A percentile compares a stretch with the other conserved stretches of the same genome.
Conservation (phyloP, 1,140 invertebrate species). For the Monochamus saltuarius region DNA sequence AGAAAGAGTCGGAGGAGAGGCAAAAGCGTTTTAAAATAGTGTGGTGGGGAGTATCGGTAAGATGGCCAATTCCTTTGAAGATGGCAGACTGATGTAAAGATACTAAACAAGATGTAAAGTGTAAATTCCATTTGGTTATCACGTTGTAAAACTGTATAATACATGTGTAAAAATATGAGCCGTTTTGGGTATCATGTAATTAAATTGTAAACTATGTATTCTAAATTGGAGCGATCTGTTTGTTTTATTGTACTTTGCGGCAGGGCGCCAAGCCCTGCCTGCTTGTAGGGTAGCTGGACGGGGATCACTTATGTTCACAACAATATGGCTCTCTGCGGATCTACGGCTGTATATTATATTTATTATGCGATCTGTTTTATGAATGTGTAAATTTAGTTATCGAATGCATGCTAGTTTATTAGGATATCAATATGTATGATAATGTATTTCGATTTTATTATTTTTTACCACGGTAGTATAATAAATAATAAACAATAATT, state of each 20-base stretch:
- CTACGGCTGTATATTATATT: conserved; percentile 51
- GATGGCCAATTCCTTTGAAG: conserved; percentile 36
- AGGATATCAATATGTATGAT: conserved; percentile 48
- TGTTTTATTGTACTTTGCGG: conserved; percentile 41
- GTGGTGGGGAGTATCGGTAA: conserved; percentile 38
- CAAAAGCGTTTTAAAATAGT: conserved; percentile 18
- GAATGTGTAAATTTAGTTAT: conserved; percentile 49
- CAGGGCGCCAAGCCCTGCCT: conserved; percentile 25
- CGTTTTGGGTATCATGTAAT: conserved; percentile 45
- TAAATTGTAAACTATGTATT: conserved; percentile 50
- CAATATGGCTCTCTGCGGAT: conserved; percentile 50
- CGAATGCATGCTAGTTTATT: conserved; percentile 52
- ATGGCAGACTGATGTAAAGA: conserved; percentile 52
- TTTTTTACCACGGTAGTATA: conserved; percentile 52
- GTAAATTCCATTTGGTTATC: conserved; percentile 53
- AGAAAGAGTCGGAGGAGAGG: no score
- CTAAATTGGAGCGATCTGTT: conserved; percentile 48
- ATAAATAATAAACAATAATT: conserved; percentile 41
- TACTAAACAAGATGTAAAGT: conserved; percentile 53
- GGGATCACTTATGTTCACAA: conserved; percentile 51
- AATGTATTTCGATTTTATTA: conserved; percentile 53
- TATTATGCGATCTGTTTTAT: conserved; percentile 47
- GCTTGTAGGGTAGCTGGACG: conserved; percentile 52
- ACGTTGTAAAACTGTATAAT: conserved; percentile 50
- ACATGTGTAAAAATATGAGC: conserved; percentile 51